A percentile compares a stretch with the other conserved stretches of the same genome.
These are phyloP conservation scores for Trachelus tabidus DNA, from an alignment of 2,888 invertebrate genomes.

Conservation along the genomic window DNA sequence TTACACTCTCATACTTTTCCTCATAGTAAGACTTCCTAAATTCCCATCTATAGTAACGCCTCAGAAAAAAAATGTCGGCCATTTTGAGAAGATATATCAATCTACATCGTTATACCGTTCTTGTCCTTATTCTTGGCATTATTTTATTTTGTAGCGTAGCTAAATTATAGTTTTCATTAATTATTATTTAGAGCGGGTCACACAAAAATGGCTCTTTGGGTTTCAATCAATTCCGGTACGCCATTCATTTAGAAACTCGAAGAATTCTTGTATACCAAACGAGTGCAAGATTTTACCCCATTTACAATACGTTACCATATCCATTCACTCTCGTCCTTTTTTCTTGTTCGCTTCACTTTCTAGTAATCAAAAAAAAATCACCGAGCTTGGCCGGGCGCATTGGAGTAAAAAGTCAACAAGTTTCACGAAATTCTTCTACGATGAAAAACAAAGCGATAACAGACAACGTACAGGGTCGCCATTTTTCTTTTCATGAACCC, in stretches of 20 bases:
- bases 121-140: background rate
- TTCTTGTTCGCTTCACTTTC: background rate
- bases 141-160: slow-evolving; percentile 6
- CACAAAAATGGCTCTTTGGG: slow-evolving; percentile 9
- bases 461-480: background rate
- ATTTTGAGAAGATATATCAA: slow-evolving; percentile 3
- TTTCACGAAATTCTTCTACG: background rate
- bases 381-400: background rate
- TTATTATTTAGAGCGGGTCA: background rate
- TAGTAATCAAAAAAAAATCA: background rate
- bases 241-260: slow-evolving; percentile 26
- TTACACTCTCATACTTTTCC: background rate
- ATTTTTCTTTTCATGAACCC: slow-evolving; percentile 1
- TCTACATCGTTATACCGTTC: background rate
- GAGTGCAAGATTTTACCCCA: background rate
- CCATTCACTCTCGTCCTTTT: background rate
- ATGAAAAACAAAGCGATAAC: background rate
- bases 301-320: background rate
- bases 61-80: slow-evolving; percentile 17
- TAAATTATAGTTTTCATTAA: background rate
- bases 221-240: slow-evolving; percentile 42
- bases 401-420: background rate
- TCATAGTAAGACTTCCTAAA: background rate
- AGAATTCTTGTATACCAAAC: slow-evolving; percentile 8
- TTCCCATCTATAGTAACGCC: background rate